phyloP scores from a whole-genome alignment of 2,113 vertebrate genomes.

The Arenaria interpres region DNA sequence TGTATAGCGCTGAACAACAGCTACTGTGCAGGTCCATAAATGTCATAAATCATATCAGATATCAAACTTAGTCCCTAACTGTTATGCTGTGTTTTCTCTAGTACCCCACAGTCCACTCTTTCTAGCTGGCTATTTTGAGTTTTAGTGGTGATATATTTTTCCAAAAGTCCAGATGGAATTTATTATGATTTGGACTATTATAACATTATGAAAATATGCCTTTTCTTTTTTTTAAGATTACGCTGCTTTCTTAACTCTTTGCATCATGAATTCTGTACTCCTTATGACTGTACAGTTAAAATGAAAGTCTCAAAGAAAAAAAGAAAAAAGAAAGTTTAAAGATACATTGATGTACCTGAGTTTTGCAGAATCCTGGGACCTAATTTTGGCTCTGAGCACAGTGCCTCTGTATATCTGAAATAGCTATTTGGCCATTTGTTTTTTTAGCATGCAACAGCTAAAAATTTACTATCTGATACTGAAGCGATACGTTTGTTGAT shows the following conservation, averaged over 20 bases:
- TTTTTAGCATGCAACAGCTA: not conserved
- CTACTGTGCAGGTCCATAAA: not conserved
- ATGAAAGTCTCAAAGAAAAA: not conserved
- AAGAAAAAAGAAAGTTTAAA: not conserved
- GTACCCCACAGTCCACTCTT: not conserved
- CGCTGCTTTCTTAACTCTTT: slow-evolving; percentile 18
- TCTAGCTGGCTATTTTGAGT: slow-evolving; percentile 17
- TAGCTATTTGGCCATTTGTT: not conserved
- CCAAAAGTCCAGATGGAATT: slow-evolving; percentile 64
- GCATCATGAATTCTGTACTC: not conserved
- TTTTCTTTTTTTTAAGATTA: not conserved
- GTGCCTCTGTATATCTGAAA: not conserved
- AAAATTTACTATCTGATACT: not conserved
- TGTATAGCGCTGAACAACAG: not conserved
- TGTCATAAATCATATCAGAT: not conserved
- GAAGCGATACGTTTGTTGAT: not conserved
- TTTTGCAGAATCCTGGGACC: not conserved
- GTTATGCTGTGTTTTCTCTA: slow-evolving; percentile 33
- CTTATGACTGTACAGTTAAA: not conserved
- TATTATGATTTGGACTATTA: slow-evolving; percentile 51
- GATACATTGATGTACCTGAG: not conserved
- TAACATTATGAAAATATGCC: slow-evolving; percentile 35
- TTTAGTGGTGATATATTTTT: slow-evolving; percentile 26
- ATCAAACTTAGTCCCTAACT: not conserved
- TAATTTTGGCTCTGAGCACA: not conserved